Evolutionary conservation across 2,113 vertebrate genomes (phyloP), one percentile per base, ranked within the genome.

Genomic region (Ciconia boyciana): DNA sequence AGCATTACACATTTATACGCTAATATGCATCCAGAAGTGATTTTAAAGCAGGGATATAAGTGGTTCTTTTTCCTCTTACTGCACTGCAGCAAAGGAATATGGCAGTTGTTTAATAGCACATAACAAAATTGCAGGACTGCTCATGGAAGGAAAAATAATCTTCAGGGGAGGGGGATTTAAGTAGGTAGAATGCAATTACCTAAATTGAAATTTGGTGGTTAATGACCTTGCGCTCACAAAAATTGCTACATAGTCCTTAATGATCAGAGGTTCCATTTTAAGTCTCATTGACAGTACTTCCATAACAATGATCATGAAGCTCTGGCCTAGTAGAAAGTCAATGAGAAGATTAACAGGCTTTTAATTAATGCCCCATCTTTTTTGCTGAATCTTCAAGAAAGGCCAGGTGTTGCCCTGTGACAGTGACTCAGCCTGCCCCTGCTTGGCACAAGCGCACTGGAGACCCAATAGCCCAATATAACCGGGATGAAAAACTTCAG

Each of bases 1-100:
- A 84, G 13, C 46, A 62, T 55, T 49, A 72, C n/a, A 54, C 14
- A 46, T 28, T 64, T 78, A 65, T 49, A 71, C 0, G 1, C 16
- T 29, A 52, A 31, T 9, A 70, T 7, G 5, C 44, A 55, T 43
- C 46, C 43, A 90, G 64, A 88, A 88, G 41, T 22, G 0, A 60
- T 62, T 62, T 90, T 70, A 88, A 83, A 91, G 60, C 25, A 71
- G 8, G 29, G 12, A 43, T 71, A 9, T 16, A 82, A 76, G 34
- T 17, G 9, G 6, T 26, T 82, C 55, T 85, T 83, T 60, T 84
- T 74, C n/a, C 32, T 83, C 54, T 43, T 74, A 80, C 91, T 93
- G 93, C 91, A 95, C 78, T 96, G 95, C 94, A 96, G 93, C 87
- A 95, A 90, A 94, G 48, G n/a, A 96, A 77, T 83, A 83, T 88